phyloP scores from a whole-genome alignment of 2,797 vertebrate genomes.

The Margarornis squamiger region DNA sequence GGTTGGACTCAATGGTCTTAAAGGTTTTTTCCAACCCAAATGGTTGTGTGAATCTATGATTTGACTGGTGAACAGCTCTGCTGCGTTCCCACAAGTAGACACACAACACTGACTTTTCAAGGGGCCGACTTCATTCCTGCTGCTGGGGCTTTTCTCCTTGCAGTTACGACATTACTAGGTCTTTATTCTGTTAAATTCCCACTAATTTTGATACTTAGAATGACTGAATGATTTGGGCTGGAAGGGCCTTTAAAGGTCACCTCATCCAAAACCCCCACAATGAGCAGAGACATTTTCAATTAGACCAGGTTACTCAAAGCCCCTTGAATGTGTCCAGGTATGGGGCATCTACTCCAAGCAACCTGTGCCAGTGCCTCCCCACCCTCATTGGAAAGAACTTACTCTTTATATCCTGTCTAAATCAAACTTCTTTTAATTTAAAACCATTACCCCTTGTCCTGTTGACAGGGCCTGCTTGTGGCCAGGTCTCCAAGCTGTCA shows the following conservation, averaged over 20 bases:
- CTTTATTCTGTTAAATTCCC: not conserved
- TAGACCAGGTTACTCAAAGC: not conserved
- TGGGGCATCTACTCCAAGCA: not conserved
- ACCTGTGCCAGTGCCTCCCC: not conserved
- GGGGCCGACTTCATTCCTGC: not conserved
- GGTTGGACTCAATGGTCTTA: not conserved
- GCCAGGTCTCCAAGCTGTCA: not conserved
- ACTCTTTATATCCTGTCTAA: not conserved
- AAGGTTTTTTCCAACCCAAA: not conserved
- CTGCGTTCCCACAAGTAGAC: not conserved
- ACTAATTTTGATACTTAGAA: not conserved
- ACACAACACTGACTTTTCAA: not conserved
- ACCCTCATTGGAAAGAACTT: not conserved
- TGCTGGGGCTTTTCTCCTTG: accelerated
- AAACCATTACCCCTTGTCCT: not conserved
- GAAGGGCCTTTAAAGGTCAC: not conserved
- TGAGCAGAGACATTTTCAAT: not conserved
- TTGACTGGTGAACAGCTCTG: not conserved
- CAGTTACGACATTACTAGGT: not conserved
- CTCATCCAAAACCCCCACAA: not conserved
- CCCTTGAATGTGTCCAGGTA: not conserved
- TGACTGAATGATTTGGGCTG: not conserved
- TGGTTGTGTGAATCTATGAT: not conserved
- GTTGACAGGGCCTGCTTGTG: not conserved
- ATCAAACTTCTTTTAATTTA: not conserved